Evolutionary conservation across 1,140 invertebrate genomes (phyloP).

Genomic region (Trichogramma pretiosum): DNA sequence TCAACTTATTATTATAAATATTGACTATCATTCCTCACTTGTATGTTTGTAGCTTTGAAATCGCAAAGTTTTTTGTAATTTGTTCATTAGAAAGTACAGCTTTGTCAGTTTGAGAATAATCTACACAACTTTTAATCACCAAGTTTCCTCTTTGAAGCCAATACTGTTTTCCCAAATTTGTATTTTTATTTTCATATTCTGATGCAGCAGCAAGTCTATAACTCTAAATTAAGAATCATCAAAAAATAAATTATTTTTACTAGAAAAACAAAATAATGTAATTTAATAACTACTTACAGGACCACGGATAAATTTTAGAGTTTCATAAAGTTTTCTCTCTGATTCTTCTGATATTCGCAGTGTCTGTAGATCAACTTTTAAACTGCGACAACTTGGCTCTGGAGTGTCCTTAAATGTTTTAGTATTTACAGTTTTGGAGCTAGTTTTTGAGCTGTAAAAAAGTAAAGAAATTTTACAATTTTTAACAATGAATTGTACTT

Average conservation of each 20-base stretch:
- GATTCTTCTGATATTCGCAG: conserved; percentile 55
- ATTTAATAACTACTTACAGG: conserved; percentile 34
- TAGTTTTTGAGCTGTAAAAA: no score
- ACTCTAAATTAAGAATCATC: conserved; percentile 32
- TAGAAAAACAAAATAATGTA: conserved; percentile 3
- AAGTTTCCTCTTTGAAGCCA: conserved; percentile 66
- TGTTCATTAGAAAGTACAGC: conserved; percentile 47
- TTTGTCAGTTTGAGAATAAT: conserved; percentile 51
- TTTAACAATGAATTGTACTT: conserved; percentile 3
- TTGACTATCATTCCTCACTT: conserved; percentile 23
- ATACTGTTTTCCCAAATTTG: conserved; percentile 57
- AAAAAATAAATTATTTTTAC: conserved; percentile 6
- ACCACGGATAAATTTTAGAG: conserved; percentile 61
- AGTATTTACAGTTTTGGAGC: conserved; percentile 4
- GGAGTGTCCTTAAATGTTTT: background rate
- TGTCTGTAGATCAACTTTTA: conserved; percentile 65
- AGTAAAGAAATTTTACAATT: no score
- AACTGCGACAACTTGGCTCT: conserved; percentile 13
- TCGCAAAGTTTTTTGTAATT: conserved; percentile 57
- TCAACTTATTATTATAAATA: background rate
- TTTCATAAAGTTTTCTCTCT: conserved; percentile 60
- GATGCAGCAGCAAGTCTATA: conserved; percentile 42
- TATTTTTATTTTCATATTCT: conserved; percentile 54
- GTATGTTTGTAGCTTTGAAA: conserved; percentile 60
- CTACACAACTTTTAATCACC: conserved; percentile 59